Percentiles rank a stretch among this genome's conserved stretches.
Evolutionary conservation across 2,888 invertebrate genomes (phyloP).

Genomic region (Notocelia uddmanniana): DNA sequence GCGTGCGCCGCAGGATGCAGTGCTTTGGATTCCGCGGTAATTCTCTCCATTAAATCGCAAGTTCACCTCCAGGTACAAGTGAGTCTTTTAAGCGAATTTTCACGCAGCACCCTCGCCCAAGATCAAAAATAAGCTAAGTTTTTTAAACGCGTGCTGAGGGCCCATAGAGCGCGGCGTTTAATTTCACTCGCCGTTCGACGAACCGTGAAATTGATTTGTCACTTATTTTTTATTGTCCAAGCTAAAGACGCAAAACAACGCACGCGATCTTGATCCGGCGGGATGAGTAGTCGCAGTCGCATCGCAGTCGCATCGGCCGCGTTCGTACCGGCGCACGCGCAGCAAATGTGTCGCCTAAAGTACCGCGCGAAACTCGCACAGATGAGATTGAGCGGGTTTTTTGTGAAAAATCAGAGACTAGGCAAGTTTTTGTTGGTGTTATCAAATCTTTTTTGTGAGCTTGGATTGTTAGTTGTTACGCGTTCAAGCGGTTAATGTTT

Average conservation of each 20-base stretch:
- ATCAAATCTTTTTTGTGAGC: constrained; percentile 39
- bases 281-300: constrained; percentile 34
- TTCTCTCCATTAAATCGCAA: constrained; percentile 52
- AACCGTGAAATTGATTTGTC: constrained; percentile 62
- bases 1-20: constrained; percentile 81
- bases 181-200: constrained; percentile 33
- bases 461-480: constrained; percentile 25
- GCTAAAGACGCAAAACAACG: constrained; percentile 21
- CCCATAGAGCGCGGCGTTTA: constrained; percentile 28
- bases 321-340: constrained; percentile 60
- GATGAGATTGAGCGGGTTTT: constrained; percentile 72
- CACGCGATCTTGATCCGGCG: constrained; percentile 37
- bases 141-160: constrained; percentile 31
- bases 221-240: constrained; percentile 56
- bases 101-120: not conserved
- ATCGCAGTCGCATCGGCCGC: constrained; percentile 34
- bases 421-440: constrained; percentile 67
- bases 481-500: constrained; percentile 37
- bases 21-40: constrained; percentile 82
- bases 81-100: not conserved
- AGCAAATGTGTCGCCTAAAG: constrained; percentile 66
- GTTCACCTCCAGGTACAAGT: no score
- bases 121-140: constrained; percentile 5
- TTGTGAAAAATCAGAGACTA: constrained; percentile 65
- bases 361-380: constrained; percentile 62